Evolutionary conservation across 2,888 invertebrate genomes (phyloP), one percentile per base, ranked within the genome.

Genomic region (Folsomia candida): DNA sequence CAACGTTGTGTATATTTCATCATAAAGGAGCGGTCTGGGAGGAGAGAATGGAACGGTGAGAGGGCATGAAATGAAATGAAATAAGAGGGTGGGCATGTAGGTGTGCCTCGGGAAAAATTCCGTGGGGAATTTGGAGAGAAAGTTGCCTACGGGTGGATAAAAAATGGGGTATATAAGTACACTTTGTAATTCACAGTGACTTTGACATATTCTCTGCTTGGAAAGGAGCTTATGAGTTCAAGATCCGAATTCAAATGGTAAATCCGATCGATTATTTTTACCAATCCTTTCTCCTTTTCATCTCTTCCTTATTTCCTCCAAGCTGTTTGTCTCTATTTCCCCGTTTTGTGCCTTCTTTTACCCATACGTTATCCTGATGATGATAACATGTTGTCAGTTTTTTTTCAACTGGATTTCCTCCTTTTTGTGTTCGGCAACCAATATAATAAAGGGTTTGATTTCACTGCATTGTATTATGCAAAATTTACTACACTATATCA

Each of bases 121-220:
- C 37, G 20, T 2, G 11, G 60, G 26, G 62, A 29, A 62, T n/a
- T n/a, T n/a, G 20, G 22, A 29, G 62, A 62, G 62, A 62, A 29
- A 29, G 11, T 62, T 27, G 6, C n/a, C n/a, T n/a, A n/a, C n/a
- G n/a, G 22, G 54, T 54, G 54, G 62, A 62, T 65, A 72, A 72
- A 74, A 74, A 74, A 74, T 70, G 69, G 71, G 69, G 65, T 68
- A 71, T 74, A 71, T 74, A 71, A 70, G 70, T 74, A 72, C 65
- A 74, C 67, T 74, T 68, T 57, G 71, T 74, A 74, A 74, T 74
- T 74, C 71, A 70, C 65, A 64, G 71, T 73, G 75, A 75, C 75
- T 75, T 75, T 75, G 75, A 75, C 72, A 75, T 72, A 75, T 75
- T 75, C 68, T 65, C 62, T 62, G 71, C 68, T 66, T 72, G 26